phyloP scores from a whole-genome alignment of 2,888 invertebrate genomes.

The Caenorhabditis wallacei region DNA sequence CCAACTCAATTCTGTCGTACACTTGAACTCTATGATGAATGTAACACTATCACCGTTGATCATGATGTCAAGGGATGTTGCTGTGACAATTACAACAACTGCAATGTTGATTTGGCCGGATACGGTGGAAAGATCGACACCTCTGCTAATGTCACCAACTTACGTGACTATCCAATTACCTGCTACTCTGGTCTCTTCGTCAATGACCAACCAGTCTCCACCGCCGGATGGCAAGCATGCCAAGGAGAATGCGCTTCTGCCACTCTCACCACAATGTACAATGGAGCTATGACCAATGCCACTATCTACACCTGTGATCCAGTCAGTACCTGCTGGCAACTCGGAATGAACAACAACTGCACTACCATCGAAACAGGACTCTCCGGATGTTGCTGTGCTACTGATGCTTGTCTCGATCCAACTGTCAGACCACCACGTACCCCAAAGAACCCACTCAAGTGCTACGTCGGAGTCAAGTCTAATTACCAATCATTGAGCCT shows the following conservation, averaged over 20 bases:
- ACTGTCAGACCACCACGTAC: constrained; percentile 60
- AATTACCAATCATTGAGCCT: constrained; percentile 56
- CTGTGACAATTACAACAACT: constrained; percentile 71
- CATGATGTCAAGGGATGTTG: constrained; percentile 68
- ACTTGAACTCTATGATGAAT: constrained; percentile 70
- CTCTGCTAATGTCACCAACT: constrained; percentile 4
- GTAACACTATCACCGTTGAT: constrained; percentile 55
- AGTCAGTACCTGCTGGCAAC: constrained; percentile 55
- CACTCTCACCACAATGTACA: constrained; percentile 54
- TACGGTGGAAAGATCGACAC: constrained; percentile 54
- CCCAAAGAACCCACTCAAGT: constrained; percentile 66
- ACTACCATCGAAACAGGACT: constrained; percentile 62
- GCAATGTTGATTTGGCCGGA: constrained; percentile 66
- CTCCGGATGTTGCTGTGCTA: constrained; percentile 64
- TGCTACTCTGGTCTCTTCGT: constrained; percentile 67
- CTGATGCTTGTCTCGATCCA: constrained; percentile 68
- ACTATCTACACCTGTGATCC: constrained; percentile 68
- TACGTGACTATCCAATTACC: constrained; percentile 65
- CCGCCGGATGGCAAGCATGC: constrained; percentile 69
- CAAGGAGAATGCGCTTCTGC: constrained; percentile 70
- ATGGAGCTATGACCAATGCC: constrained; percentile 47
- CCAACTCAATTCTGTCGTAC: constrained; percentile 64
- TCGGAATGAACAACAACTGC: constrained; percentile 64
- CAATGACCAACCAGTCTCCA: constrained; percentile 40
- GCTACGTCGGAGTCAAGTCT: constrained; percentile 72